Percentiles rank a stretch among this genome's conserved stretches.
Conservation (phyloP, 1,140 invertebrate genomes). For the Proctacanthus coquilletti region DNA sequence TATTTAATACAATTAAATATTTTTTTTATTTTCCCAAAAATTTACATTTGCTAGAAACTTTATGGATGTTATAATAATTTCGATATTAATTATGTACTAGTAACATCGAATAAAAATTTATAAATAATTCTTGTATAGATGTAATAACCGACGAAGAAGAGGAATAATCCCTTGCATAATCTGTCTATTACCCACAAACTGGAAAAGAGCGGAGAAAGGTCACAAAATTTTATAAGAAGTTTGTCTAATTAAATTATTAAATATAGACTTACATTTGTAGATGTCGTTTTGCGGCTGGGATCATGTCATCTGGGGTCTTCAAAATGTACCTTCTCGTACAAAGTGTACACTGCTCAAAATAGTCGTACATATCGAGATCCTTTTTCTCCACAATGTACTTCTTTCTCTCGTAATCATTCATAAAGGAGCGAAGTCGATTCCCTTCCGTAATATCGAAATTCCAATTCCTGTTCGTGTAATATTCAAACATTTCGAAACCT, state of each 20-base stretch:
- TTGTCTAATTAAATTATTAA: not conserved
- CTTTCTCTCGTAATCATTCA: conserved; percentile 46
- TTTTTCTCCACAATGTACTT: conserved; percentile 55
- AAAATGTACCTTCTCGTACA: conserved; percentile 60
- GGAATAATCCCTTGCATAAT: not conserved
- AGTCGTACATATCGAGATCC: conserved; percentile 50
- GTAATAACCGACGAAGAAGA: not conserved
- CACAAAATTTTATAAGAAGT: not conserved
- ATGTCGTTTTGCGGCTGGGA: conserved; percentile 63
- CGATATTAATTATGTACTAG: no score
- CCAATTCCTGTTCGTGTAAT: conserved; percentile 75
- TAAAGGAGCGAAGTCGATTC: conserved; percentile 32
- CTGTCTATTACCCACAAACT: not conserved
- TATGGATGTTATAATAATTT: no score
- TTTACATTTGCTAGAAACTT: no score
- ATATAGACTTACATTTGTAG: conserved; percentile 49
- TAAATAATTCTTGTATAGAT: not conserved
- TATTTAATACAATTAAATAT: no score
- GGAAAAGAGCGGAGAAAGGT: not conserved
- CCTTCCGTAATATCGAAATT: conserved; percentile 51
- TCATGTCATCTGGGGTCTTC: conserved; percentile 66
- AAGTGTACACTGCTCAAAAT: conserved; percentile 56
- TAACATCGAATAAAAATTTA: not conserved
- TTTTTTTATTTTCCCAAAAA: no score
- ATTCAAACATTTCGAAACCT: conserved; percentile 72